Conservation (phyloP, 2,113 vertebrate genomes). For the Charina bottae region DNA sequence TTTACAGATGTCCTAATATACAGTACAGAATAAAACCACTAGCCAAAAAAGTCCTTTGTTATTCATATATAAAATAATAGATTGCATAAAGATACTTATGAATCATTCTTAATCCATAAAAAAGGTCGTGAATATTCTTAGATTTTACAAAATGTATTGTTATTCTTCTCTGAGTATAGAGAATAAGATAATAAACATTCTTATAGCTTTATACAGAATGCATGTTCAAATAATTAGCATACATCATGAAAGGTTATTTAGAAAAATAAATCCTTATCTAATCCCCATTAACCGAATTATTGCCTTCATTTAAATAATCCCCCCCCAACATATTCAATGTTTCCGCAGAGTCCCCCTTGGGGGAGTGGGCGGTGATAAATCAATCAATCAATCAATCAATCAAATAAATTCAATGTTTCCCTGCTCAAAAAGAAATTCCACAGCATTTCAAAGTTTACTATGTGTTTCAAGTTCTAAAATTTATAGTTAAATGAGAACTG, state of each 20-base stretch:
- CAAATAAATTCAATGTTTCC: not conserved
- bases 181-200: not conserved
- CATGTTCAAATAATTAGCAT: not conserved
- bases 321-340: not conserved
- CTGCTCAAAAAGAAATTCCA: not conserved
- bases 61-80: not conserved
- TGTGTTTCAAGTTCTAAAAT: not conserved
- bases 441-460: not conserved
- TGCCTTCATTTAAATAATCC: not conserved
- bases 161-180: not conserved
- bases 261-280: not conserved
- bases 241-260: not conserved
- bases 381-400: too few species aligned
- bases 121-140: slow-evolving; percentile 21
- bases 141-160: not conserved
- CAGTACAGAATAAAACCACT: slow-evolving; percentile 40
- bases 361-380: too few species aligned
- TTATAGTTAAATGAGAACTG: not conserved
- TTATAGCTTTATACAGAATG: not conserved
- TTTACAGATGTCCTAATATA: slow-evolving; percentile 49
- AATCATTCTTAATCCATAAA: slow-evolving; percentile 8
- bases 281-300: not conserved
- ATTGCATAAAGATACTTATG: slow-evolving; percentile 21
- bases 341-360: too few species aligned
- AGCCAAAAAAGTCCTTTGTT: slow-evolving; percentile 27